phyloP scores from a whole-genome alignment of 2,888 invertebrate species.

The Coelinius sp. region DNA sequence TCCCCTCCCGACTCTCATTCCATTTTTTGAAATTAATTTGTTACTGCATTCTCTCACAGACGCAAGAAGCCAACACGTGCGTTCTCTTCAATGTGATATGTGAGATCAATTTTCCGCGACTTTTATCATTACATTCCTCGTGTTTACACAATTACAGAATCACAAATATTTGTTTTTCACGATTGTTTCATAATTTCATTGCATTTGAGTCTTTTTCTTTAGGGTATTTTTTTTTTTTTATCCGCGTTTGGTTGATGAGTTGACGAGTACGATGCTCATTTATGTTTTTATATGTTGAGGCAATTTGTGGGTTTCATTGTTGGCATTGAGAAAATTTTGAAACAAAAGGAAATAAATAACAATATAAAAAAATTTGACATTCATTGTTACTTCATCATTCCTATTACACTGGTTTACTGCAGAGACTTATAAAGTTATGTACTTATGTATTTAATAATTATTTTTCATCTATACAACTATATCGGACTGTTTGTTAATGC shows the following conservation, averaged over 20 bases:
- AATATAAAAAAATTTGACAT: conserved; percentile 32
- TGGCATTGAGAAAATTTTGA: no score
- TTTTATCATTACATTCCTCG: conserved; percentile 47
- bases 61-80: conserved; percentile 45
- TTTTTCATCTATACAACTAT: conserved; percentile 34
- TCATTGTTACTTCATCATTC: conserved; percentile 38
- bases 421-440: conserved; percentile 27
- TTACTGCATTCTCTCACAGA: not conserved
- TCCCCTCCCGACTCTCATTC: not conserved
- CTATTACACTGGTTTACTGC: conserved; percentile 34
- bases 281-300: conserved; percentile 56
- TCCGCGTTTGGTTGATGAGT: conserved; percentile 56
- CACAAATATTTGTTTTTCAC: not conserved
- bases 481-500: conserved; percentile 24
- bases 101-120: conserved; percentile 58
- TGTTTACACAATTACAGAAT: conserved; percentile 17
- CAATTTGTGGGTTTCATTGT: no score
- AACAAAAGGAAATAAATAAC: no score
- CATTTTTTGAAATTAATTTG: not conserved
- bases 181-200: conserved; percentile 8
- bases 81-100: conserved; percentile 59
- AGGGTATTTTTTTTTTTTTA: no score
- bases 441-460: conserved; percentile 38
- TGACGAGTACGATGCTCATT: conserved; percentile 40
- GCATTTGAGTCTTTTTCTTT: conserved; percentile 7